Evolutionary conservation across 2,888 invertebrate genomes (phyloP), one percentile per base, ranked within the genome.

Genomic region (Cyclophora punctaria): DNA sequence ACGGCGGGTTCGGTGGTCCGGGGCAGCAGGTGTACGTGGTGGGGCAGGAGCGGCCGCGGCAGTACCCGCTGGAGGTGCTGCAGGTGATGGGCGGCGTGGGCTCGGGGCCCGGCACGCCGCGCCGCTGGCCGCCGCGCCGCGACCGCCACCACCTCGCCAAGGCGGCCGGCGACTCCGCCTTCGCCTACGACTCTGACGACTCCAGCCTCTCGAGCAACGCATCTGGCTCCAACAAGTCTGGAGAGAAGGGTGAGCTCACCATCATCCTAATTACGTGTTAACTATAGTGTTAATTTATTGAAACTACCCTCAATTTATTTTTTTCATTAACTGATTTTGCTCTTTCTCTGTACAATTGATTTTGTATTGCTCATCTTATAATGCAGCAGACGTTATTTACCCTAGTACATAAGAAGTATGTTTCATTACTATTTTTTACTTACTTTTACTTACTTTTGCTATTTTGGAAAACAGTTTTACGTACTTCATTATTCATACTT

Each of bases 191-290:
- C 53, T 88, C 87, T 33, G 87, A 88, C 64, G 87, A 88, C 66
- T 88, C 87, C 49, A 88, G 87, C 60, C 69, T 85, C 45, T 87
- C 88, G n/a, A 88, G 88, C 63, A 87, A 85, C 61, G 86, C 87
- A 37, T 86, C 87, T 37, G 84, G 87, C 45, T 86, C 87, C 37
- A 84, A 83, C 57, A 85, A 86, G 57, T 85, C 83, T 5, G 80
- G 73, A 58, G 86, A 85, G 42, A 86, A 84, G 69, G 84, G 88
- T 83, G 66, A 67, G 65, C 20, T 20, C 20, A 20, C 20, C 20
- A 20, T 20, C 20, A 20, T 20, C 20, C 20, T 20, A 20, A 51
- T 7, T 37, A 6, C 5, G 5, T 33, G 40, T 5, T 33, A 44
- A 33, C 34, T 6, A 6, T 33, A 5, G 33, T 33, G 33, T 34